A percentile compares a stretch with the other conserved stretches of the same genome.
These are phyloP conservation scores for Todus mexicanus DNA, from an alignment of 2,797 vertebrate genomes.

Conservation along the genomic window DNA sequence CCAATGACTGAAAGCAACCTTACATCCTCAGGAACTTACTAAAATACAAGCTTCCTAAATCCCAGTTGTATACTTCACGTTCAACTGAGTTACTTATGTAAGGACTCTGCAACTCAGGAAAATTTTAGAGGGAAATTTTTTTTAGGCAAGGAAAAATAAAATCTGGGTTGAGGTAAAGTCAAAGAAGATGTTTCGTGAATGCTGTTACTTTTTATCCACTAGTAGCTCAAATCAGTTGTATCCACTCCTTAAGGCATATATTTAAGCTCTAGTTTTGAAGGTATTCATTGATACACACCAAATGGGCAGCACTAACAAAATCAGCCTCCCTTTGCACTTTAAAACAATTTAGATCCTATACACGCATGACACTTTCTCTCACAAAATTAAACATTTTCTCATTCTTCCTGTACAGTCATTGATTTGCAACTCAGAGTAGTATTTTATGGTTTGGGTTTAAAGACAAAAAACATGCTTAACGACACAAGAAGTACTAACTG, in stretches of 20 bases:
- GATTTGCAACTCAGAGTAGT: not conserved
- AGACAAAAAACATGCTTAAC: not conserved
- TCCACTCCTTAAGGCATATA: not conserved
- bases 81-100: not conserved
- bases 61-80: not conserved
- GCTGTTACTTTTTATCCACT: not conserved
- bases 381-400: not conserved
- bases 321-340: not conserved
- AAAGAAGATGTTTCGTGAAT: not conserved
- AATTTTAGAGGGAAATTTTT: not conserved
- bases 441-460: not conserved
- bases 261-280: not conserved
- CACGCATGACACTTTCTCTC: not conserved
- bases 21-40: not conserved
- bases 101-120: not conserved
- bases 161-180: not conserved
- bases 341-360: not conserved
- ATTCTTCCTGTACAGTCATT: not conserved
- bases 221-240: not conserved
- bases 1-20: not conserved
- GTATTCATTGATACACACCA: not conserved
- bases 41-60: not conserved
- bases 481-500: not conserved
- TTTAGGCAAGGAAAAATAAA: not conserved
- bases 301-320: not conserved